Conservation (phyloP, 2,113 vertebrate species). For the Anarhynchus alexandrinus region DNA sequence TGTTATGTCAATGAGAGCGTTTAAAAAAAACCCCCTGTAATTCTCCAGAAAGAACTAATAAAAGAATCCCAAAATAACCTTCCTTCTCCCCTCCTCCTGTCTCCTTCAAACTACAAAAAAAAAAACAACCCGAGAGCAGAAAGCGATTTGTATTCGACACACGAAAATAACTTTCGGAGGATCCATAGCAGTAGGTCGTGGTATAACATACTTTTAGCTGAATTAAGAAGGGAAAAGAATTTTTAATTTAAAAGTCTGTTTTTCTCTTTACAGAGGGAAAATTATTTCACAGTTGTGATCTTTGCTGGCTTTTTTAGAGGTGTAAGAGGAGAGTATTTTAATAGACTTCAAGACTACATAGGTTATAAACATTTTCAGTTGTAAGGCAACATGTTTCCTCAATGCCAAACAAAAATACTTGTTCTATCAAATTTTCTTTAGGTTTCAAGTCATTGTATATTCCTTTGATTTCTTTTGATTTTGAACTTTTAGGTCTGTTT, state of each 20-base stretch:
- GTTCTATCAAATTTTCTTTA: neutral
- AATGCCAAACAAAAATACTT: neutral
- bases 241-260: neutral
- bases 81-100: neutral
- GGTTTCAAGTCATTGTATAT: neutral
- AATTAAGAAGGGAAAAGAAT: neutral
- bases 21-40: neutral
- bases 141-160: neutral
- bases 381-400: neutral
- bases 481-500: neutral
- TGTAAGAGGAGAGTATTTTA: neutral
- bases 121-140: neutral
- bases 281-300: neutral
- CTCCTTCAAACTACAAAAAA: neutral
- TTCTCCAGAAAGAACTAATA: neutral
- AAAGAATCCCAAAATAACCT: neutral
- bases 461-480: neutral
- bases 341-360: neutral
- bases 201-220: neutral
- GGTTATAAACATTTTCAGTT: neutral
- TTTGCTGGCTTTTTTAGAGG: neutral
- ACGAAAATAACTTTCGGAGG: neutral
- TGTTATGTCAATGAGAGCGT: constrained; percentile 40
- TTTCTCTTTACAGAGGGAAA: neutral
- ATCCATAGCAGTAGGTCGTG: neutral